These are phyloP conservation scores for Pristionchus pacificus DNA, from an alignment of 1,140 invertebrate species.

Conservation along the genomic window DNA sequence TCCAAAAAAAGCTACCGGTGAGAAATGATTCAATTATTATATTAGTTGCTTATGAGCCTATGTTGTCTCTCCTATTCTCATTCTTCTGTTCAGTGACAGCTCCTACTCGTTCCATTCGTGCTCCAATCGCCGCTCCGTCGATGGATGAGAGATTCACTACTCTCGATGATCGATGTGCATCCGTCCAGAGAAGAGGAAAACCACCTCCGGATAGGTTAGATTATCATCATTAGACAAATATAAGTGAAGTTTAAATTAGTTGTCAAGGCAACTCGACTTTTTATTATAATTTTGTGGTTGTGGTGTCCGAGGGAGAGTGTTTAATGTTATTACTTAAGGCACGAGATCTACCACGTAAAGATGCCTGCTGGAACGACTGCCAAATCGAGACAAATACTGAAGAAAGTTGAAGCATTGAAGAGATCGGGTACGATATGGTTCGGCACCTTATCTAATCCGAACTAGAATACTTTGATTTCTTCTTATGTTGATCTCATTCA, in stretches of 20 bases:
- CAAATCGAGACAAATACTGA: slow-evolving; percentile 13
- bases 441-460: not conserved
- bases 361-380: slow-evolving; percentile 23
- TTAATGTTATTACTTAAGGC: slow-evolving; percentile 1
- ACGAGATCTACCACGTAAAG: slow-evolving; percentile 31
- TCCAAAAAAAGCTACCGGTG: too few species aligned
- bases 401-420: slow-evolving; percentile 1
- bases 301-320: too few species aligned
- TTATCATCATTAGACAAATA: too few species aligned
- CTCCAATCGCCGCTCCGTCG: too few species aligned
- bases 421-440: slow-evolving; percentile 1
- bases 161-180: not conserved
- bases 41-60: too few species aligned
- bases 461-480: not conserved
- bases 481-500: not conserved
- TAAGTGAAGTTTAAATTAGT: too few species aligned
- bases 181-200: slow-evolving; percentile 18
- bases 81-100: too few species aligned
- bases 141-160: too few species aligned
- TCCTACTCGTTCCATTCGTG: too few species aligned
- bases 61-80: too few species aligned
- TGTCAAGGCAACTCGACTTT: too few species aligned
- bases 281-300: not conserved
- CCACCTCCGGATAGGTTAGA: slow-evolving; percentile 22
- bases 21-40: too few species aligned